phyloP scores from a whole-genome alignment of 2,113 vertebrate species.

The Carettochelys insculpta region DNA sequence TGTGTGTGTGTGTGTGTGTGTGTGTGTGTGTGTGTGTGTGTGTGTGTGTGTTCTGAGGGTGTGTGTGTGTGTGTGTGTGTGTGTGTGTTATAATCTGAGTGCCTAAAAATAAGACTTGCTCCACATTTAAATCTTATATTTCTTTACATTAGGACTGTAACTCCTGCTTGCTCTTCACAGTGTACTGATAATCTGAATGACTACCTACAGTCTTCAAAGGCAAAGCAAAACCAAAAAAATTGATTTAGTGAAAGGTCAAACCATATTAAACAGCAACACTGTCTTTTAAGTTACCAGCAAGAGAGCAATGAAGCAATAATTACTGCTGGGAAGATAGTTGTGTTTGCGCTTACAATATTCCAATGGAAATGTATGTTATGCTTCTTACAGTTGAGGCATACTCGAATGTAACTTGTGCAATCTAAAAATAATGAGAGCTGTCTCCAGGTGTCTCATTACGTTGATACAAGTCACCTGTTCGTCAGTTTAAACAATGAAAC shows the following conservation, averaged over 20 bases:
- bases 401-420: not conserved
- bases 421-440: not conserved
- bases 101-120: no score
- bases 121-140: not conserved
- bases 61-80: no score
- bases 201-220: not conserved
- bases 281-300: not conserved
- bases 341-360: not conserved
- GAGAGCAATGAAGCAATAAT: not conserved
- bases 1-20: no score
- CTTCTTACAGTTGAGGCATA: not conserved
- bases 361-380: not conserved
- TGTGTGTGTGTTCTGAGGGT: no score
- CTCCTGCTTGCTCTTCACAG: not conserved
- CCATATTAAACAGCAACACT: not conserved
- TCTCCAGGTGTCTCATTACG: not conserved
- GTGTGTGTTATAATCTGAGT: no score
- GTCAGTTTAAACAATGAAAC: constrained; percentile 10
- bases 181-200: not conserved
- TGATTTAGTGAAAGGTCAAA: not conserved
- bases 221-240: constrained; percentile 9
- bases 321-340: not conserved
- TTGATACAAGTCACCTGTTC: constrained; percentile 41
- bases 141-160: not conserved
- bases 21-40: no score